Base-by-base conservation (phyloP, 2,888 invertebrate species). In the Lasius platythorax region DNA sequence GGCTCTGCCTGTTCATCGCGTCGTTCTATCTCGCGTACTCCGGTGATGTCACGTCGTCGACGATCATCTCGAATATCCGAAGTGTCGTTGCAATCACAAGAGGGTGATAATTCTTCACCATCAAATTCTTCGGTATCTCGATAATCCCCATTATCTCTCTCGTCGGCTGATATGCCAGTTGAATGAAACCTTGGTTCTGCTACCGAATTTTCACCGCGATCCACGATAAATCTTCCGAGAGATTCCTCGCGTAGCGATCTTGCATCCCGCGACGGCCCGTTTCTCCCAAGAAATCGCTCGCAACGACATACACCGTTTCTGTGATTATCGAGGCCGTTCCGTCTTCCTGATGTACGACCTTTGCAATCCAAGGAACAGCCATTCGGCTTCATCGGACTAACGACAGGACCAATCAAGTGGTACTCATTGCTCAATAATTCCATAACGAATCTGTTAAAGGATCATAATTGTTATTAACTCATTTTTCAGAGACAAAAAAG, bases 331-430 rank as follows among this genome's bases (percentile, higher is more conserved):
- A 33, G 1, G 11, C 4, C n/a, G 23, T 15, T 43, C 8, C 37
- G 28, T 76, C 23, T 33, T 61, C 33, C 61, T 33, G 33, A 58
- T n/a, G 30, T 9, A 1, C 88, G 82, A 30, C 76, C 66, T 12
- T 0, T 58, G 28, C 68, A 68, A 66, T 23, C 43, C 3, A 15
- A 70, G 5, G 78, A 33, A 15, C 83, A 84, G 18, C 50, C 56
- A 23, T 30, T 40, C 8, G 40, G 70, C 3, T 85, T 86, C 64
- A 56, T 78, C 4, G 76, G 64, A 37, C 72, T 79, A 11, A 88
- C 91, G 43, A 87, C 66, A 3, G 93, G 90, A 3, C 92, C 92
- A 9, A 92, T 50, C 0, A 91, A 84, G 6, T 87, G 72, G 61
- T 92, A 93, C 30, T 87, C 83, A 11, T 93, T 85, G 5, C 67